phyloP scores from a whole-genome alignment of 2,888 invertebrate species.

The Dascillus cervinus region DNA sequence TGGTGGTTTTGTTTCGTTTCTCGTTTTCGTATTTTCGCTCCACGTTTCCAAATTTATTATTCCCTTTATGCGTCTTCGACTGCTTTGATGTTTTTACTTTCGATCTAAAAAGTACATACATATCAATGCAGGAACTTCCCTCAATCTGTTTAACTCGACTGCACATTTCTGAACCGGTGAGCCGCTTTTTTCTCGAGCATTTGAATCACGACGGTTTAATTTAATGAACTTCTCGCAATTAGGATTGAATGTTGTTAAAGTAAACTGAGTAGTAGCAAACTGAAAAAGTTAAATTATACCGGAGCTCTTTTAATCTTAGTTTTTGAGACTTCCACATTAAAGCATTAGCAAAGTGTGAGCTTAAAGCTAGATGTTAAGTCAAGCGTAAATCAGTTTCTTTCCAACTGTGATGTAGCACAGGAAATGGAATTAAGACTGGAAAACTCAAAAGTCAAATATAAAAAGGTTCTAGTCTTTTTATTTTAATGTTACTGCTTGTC shows the following conservation, averaged over 20 bases:
- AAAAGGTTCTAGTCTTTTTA: slow-evolving; percentile 1
- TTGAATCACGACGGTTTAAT: neutral
- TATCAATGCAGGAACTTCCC: slow-evolving; percentile 15
- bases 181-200: no score
- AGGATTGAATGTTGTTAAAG: neutral
- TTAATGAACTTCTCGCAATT: neutral
- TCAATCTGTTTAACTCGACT: slow-evolving; percentile 17
- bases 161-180: slow-evolving; percentile 5
- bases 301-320: slow-evolving; percentile 23
- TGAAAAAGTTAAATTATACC: slow-evolving; percentile 9
- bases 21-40: slow-evolving; percentile 27
- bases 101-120: slow-evolving; percentile 27
- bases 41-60: slow-evolving; percentile 33
- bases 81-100: slow-evolving; percentile 35
- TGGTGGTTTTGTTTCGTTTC: slow-evolving; percentile 29
- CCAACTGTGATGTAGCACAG: slow-evolving; percentile 14
- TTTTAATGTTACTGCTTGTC: no score
- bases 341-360: slow-evolving; percentile 26
- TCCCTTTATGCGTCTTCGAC: slow-evolving; percentile 32
- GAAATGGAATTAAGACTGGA: slow-evolving; percentile 18
- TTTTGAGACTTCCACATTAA: slow-evolving; percentile 26
- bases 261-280: no score
- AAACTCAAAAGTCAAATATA: slow-evolving; percentile 9
- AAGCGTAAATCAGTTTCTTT: slow-evolving; percentile 24
- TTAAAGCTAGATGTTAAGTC: slow-evolving; percentile 23